Percentiles rank a stretch among this genome's conserved stretches.
Evolutionary conservation across 2,797 vertebrate genomes (phyloP).

Genomic region (Sarcophilus harrisii): DNA sequence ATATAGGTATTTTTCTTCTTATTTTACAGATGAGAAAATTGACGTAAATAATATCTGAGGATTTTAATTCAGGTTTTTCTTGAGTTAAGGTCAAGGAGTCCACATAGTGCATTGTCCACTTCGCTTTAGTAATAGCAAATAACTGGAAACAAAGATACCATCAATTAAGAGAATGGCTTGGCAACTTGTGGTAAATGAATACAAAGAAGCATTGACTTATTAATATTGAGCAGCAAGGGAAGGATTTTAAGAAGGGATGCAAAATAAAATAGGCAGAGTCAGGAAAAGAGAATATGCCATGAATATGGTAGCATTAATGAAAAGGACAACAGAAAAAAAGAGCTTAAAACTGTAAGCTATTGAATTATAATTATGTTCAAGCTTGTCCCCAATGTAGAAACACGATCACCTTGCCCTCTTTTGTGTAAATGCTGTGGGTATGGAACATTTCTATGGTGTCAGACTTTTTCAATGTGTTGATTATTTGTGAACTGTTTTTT

Average conservation of each 20-base stretch:
- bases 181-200: neutral
- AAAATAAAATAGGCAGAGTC: too few species aligned
- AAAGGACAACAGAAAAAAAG: too few species aligned
- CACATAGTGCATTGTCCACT: neutral
- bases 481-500: neutral
- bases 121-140: neutral
- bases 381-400: too few species aligned
- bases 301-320: too few species aligned
- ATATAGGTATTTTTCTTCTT: neutral
- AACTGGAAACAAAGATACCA: neutral
- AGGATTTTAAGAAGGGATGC: too few species aligned
- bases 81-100: neutral
- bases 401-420: too few species aligned
- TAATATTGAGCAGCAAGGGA: neutral
- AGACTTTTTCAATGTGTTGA: too few species aligned
- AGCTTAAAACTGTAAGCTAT: too few species aligned
- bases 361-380: too few species aligned
- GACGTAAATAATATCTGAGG: neutral
- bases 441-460: too few species aligned
- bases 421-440: too few species aligned
- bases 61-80: neutral
- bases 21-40: neutral
- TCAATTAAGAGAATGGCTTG: neutral
- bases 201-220: neutral
- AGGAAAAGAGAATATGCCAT: too few species aligned